A percentile compares a stretch with the other conserved stretches of the same genome.
Conservation (phyloP, 2,797 vertebrate species). For the Galago senegalensis region DNA sequence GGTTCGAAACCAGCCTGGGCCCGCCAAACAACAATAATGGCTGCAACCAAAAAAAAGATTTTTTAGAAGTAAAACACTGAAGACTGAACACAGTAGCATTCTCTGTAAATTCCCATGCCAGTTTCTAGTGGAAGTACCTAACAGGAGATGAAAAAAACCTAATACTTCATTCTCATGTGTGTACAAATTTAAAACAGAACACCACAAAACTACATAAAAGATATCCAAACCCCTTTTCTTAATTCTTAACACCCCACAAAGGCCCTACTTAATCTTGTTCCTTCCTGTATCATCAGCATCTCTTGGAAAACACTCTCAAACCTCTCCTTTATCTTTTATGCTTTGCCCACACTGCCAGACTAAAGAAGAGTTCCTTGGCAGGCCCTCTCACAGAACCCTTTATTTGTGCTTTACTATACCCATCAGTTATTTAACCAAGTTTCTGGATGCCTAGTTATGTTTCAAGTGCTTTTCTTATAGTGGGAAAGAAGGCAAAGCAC, state of each 20-base stretch:
- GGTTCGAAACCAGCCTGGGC: too few species aligned
- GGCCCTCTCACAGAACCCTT: background rate
- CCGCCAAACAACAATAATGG: too few species aligned
- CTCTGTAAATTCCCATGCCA: constrained; percentile 7
- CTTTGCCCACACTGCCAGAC: background rate
- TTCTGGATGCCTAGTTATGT: background rate
- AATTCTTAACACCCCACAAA: background rate
- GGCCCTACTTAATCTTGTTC: background rate
- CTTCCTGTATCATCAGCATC: background rate
- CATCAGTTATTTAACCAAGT: background rate
- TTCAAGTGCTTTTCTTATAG: background rate
- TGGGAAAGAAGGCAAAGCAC: background rate
- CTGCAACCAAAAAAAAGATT: background rate
- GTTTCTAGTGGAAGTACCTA: background rate
- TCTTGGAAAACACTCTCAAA: background rate
- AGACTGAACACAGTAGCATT: background rate
- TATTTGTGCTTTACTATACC: background rate
- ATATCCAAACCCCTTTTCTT: background rate
- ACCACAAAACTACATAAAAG: background rate
- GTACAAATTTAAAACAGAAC: background rate
- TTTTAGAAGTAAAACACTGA: background rate
- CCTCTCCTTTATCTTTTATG: background rate
- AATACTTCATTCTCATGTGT: background rate
- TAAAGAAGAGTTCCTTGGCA: background rate
- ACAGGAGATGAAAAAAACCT: background rate